phyloP scores from a whole-genome alignment of 2,797 vertebrate genomes.

The Enteromius radiatus region DNA sequence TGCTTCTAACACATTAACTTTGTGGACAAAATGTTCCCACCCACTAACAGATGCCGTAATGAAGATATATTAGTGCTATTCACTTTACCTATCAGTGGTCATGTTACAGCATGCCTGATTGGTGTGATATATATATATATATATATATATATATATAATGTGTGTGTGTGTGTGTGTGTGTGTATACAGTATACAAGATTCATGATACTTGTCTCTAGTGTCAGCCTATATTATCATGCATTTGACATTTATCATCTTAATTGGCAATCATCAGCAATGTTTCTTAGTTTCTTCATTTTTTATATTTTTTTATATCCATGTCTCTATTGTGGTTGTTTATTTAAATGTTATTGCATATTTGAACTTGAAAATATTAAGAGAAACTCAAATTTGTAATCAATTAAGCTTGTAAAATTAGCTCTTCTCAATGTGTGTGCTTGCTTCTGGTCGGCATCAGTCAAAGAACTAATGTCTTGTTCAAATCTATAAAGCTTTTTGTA shows the following conservation, averaged over 20 bases:
- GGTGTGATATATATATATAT: too few relatives aligned
- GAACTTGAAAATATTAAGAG: not conserved
- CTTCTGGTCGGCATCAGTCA: not conserved
- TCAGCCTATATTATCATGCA: not conserved
- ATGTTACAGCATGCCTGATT: too few relatives aligned
- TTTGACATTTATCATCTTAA: not conserved
- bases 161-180: too few relatives aligned
- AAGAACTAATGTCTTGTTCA: not conserved
- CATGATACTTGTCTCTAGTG: not conserved
- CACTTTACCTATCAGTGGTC: too few relatives aligned
- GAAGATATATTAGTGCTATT: too few relatives aligned
- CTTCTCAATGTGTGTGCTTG: not conserved
- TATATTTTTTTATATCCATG: not conserved
- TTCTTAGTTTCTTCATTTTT: not conserved
- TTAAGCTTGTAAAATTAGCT: not conserved
- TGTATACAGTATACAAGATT: too few relatives aligned
- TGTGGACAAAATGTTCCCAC: too few relatives aligned
- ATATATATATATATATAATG: too few relatives aligned
- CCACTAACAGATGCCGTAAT: too few relatives aligned
- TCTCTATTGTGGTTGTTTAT: not conserved
- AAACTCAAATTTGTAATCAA: not conserved
- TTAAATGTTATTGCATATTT: not conserved
- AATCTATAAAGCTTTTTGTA: constrained; percentile 2
- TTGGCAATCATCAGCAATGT: too few relatives aligned
- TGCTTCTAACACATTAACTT: too few relatives aligned